Base-by-base conservation (phyloP, 92 coral and sea anemone genomes). In the Blastomussa wellsi region DNA sequence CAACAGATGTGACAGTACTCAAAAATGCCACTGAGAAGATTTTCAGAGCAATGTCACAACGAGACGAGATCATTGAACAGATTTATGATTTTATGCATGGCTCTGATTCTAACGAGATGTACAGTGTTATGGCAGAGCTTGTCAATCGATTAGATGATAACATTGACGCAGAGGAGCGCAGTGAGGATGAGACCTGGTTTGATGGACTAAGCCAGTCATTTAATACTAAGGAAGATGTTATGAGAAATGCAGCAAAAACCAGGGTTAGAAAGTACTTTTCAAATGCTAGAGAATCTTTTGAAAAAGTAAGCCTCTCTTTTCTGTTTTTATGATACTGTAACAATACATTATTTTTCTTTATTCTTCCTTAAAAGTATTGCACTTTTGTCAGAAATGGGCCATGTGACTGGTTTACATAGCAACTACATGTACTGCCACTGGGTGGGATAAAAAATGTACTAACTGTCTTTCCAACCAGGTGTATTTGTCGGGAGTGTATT, bases 111-210 rank as follows among this genome's bases (percentile, higher is more conserved):
- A 92, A 89, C 68, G 92, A 93, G 53, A 86, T 88, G 75, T 92
- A 93, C 84, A 78, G 93, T 53, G 92, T 93, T 10, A 89, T 97
- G 94, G 90, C 89, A 13, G 99, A 92, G 79, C 88, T 94, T 11
- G 89, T 93, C 36, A 92, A 88, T 42, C 85, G 93, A 37, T 92
- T 97, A 57, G 85, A 77, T 44, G 92, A 92, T 57, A 97, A 97
- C 57, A 91, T 94, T 86, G 91, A 93, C 16, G 95, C 93, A n/a
- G 99, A 97, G 52, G 74, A 87, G 37, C 83, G 97, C 47, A 86
- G 91, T 8, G 97, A 97, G 36, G 98, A 97, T 76, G 89, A 82
- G 75, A 83, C 68, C 0, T 97, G 99, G 99, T 97, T 96, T 97
- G 90, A 93, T 24, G 97, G 98, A 12, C 77, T 97, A 53, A 84